A percentile compares a stretch with the other conserved stretches of the same genome.
phyloP scores from a whole-genome alignment of 1,140 invertebrate genomes.

The Lepeophtheirus salmonis region DNA sequence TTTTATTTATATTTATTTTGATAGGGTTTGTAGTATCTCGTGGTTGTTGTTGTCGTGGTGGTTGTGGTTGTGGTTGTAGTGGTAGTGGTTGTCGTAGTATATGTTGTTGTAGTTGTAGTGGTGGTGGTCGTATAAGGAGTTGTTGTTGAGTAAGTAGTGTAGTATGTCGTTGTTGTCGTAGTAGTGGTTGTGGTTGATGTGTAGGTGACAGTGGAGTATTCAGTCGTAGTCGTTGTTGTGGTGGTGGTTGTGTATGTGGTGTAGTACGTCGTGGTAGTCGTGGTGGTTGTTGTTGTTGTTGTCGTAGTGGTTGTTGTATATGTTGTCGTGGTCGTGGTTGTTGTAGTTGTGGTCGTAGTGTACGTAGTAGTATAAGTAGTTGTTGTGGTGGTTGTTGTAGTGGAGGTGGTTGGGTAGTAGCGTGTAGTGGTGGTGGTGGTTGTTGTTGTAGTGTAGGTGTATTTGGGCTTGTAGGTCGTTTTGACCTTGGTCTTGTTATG shows the following conservation, averaged over 20 bases:
- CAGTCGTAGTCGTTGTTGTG: not conserved
- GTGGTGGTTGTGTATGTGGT: not conserved
- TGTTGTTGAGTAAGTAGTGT: not conserved
- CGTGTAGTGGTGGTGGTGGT: not conserved
- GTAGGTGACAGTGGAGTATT: not conserved
- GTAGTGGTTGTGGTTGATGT: not conserved
- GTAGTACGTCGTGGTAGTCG: not conserved
- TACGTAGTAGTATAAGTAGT: not conserved
- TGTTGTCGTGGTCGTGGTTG: not conserved
- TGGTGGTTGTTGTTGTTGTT: not conserved
- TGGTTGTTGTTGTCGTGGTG: not conserved
- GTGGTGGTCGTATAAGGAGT: not conserved
- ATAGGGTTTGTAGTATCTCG: no score
- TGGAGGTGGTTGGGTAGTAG: not conserved
- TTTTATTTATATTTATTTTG: no score
- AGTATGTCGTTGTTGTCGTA: not conserved
- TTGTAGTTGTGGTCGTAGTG: not conserved
- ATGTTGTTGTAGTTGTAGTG: not conserved
- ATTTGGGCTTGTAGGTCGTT: not conserved
- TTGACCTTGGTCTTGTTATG: conserved; percentile 3
- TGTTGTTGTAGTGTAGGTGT: conserved; percentile 4
- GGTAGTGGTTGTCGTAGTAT: not conserved
- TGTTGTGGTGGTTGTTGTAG: not conserved
- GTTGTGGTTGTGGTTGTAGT: not conserved
- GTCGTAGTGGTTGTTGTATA: not conserved